Evolutionary conservation across 2,113 vertebrate genomes (phyloP).

Genomic region (Excalfactoria chinensis): DNA sequence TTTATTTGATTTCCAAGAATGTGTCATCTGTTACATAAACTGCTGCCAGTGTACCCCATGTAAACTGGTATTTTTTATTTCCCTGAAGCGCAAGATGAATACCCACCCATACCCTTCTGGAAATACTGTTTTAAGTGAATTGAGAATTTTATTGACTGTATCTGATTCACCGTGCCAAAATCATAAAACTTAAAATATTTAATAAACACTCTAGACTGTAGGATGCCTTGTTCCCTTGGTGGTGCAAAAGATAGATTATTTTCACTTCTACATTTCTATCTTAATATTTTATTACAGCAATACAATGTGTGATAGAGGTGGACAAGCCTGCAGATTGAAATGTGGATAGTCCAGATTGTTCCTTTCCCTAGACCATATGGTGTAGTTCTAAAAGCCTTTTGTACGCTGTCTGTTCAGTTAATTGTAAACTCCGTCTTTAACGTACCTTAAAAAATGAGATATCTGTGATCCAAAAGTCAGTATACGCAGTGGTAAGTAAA

Average conservation of each 20-base stretch:
- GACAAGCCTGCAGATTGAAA: constrained; percentile 84
- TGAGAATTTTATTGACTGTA: constrained; percentile 67
- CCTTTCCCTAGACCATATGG: constrained; percentile 84
- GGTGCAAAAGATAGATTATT: constrained; percentile 74
- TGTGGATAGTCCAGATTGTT: constrained; percentile 84
- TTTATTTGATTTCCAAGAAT: constrained; percentile 85
- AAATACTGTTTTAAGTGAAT: constrained; percentile 74
- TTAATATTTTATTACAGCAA: constrained; percentile 83
- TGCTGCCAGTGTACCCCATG: constrained; percentile 74
- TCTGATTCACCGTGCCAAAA: constrained; percentile 64
- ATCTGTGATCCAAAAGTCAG: constrained; percentile 64
- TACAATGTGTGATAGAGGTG: constrained; percentile 85
- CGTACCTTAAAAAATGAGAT: constrained; percentile 75
- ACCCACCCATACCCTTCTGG: constrained; percentile 74
- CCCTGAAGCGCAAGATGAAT: constrained; percentile 78
- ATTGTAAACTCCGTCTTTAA: constrained; percentile 82
- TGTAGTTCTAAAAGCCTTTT: constrained; percentile 87
- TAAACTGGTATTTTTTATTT: constrained; percentile 75
- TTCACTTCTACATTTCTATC: constrained; percentile 76
- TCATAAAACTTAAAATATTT: constrained; percentile 73
- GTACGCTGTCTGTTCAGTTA: constrained; percentile 84
- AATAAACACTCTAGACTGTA: constrained; percentile 58
- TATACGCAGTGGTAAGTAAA: constrained; percentile 55
- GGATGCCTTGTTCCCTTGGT: constrained; percentile 60
- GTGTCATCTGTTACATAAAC: constrained; percentile 80